Percentiles rank a stretch among this genome's conserved stretches.
Evolutionary conservation across 1,140 invertebrate species (phyloP).

Genomic region (Diprion similis): DNA sequence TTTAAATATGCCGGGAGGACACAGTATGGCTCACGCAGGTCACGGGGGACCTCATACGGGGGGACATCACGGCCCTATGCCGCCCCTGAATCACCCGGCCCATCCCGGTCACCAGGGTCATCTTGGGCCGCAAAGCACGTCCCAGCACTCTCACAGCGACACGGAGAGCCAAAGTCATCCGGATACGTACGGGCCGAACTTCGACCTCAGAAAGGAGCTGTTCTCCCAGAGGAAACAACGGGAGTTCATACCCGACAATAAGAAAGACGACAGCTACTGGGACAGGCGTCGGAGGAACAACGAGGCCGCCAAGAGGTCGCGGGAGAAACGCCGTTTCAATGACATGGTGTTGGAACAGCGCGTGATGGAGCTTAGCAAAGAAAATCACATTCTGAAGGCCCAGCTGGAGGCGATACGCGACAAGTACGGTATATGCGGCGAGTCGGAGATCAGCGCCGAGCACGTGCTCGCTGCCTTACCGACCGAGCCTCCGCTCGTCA

Average conservation of each 20-base stretch:
- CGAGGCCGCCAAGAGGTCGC: slow-evolving; percentile 92
- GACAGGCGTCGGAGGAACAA: slow-evolving; percentile 94
- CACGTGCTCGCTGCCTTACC: slow-evolving; percentile 86
- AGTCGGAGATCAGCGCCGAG: slow-evolving; percentile 84
- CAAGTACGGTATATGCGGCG: slow-evolving; percentile 90
- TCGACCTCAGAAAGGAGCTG: slow-evolving; percentile 75
- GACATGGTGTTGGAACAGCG: slow-evolving; percentile 96
- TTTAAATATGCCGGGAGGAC: slow-evolving; percentile 62
- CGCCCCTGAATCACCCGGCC: slow-evolving; percentile 52
- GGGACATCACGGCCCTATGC: slow-evolving; percentile 46
- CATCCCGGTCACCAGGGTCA: slow-evolving; percentile 56
- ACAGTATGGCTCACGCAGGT: slow-evolving; percentile 56
- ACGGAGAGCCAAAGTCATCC: slow-evolving; percentile 43
- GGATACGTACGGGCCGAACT: slow-evolving; percentile 50
- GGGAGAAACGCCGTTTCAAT: slow-evolving; percentile 94
- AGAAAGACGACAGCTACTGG: slow-evolving; percentile 98
- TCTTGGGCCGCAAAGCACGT: slow-evolving; percentile 56
- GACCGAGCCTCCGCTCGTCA: slow-evolving; percentile 82
- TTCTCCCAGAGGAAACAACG: slow-evolving; percentile 91
- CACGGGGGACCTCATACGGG: slow-evolving; percentile 35
- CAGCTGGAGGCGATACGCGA: slow-evolving; percentile 93
- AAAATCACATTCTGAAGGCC: slow-evolving; percentile 91
- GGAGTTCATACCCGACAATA: slow-evolving; percentile 96
- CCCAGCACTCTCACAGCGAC: slow-evolving; percentile 40
- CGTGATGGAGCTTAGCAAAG: slow-evolving; percentile 92